A percentile compares a stretch with the other conserved stretches of the same genome.
phyloP scores from a whole-genome alignment of 2,888 invertebrate genomes.

The Plebejus anna region DNA sequence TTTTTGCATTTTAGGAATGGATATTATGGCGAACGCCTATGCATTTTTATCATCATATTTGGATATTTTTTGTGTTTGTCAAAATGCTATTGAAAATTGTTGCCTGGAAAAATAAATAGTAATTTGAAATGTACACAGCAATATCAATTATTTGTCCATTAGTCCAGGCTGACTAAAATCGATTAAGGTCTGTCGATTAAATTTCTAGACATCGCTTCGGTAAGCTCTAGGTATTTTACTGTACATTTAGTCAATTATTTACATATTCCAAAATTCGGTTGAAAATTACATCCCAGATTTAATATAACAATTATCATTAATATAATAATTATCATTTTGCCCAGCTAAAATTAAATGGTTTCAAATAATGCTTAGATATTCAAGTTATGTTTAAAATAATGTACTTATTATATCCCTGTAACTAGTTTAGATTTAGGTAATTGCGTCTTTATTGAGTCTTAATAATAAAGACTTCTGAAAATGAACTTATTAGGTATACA shows the following conservation, averaged over 20 bases:
- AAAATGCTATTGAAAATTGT: background rate
- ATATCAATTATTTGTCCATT: slow-evolving; percentile 7
- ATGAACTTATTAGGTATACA: background rate
- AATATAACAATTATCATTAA: too few relatives aligned
- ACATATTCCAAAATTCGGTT: background rate
- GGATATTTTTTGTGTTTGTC: background rate
- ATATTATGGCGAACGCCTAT: background rate
- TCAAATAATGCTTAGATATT: background rate
- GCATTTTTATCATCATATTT: too few relatives aligned
- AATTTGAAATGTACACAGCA: background rate
- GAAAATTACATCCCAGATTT: background rate
- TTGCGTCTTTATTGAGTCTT: background rate
- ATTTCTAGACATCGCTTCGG: slow-evolving; percentile 1
- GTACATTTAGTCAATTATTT: too few relatives aligned
- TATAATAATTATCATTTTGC: too few relatives aligned
- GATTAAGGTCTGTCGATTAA: slow-evolving; percentile 5
- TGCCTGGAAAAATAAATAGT: background rate
- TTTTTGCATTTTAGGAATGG: too few relatives aligned
- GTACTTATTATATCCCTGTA: too few relatives aligned
- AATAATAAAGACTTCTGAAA: background rate
- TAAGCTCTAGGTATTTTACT: background rate
- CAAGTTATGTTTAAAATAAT: too few relatives aligned
- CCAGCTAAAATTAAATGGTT: too few relatives aligned
- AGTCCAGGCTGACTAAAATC: background rate
- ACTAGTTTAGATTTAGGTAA: too few relatives aligned